Conservation (phyloP, 37 sponge, comb jelly and placozoan species). For the Corticium candelabrum region DNA sequence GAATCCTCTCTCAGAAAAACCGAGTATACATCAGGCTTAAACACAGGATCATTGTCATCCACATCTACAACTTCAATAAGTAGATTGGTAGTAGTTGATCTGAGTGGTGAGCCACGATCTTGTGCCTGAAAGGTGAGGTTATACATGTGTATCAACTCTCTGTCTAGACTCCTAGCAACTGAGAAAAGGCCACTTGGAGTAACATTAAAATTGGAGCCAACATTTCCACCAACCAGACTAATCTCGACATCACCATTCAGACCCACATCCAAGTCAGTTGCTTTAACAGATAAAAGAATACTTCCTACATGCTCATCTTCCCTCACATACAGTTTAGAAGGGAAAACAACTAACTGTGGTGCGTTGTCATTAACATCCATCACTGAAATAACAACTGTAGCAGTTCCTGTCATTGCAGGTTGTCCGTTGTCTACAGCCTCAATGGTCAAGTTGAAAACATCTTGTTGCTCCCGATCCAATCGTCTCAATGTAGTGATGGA, state of each 20-base stretch:
- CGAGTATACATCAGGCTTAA: constrained; percentile 12
- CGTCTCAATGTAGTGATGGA: neutral
- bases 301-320: neutral
- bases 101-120: neutral
- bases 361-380: neutral
- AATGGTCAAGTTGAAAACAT: neutral
- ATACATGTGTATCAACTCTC: neutral
- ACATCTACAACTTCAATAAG: neutral
- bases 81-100: neutral
- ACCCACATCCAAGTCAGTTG: neutral
- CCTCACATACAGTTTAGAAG: neutral
- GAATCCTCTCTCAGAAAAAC: neutral
- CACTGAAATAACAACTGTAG: neutral
- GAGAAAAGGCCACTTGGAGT: neutral
- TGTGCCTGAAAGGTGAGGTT: neutral
- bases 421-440: neutral
- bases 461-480: neutral
- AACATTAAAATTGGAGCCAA: neutral
- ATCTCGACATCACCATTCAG: neutral
- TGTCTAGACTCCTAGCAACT: neutral
- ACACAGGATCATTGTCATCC: constrained; percentile 69
- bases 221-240: neutral
- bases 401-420: neutral
- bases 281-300: neutral
- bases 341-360: neutral